These are phyloP conservation scores for Teleogryllus oceanicus DNA, from an alignment of 2,888 invertebrate genomes.

Conservation along the genomic window DNA sequence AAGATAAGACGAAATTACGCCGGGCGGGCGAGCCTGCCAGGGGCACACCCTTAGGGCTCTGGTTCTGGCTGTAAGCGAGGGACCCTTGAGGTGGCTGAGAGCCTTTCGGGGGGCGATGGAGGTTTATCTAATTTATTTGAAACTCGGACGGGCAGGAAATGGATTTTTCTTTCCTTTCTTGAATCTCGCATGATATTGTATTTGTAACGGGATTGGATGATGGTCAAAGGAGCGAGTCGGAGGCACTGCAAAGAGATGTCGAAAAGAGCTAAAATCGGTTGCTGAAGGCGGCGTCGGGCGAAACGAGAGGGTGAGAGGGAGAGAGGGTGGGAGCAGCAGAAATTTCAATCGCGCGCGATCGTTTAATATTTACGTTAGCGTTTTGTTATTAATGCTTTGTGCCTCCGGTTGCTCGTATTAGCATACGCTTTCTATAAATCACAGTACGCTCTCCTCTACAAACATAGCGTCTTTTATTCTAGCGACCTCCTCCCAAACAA, in stretches of 20 bases:
- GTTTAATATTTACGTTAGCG: no score
- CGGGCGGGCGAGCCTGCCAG: neutral
- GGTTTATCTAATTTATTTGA: conserved; percentile 10
- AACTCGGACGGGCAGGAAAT: neutral
- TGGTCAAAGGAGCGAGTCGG: neutral
- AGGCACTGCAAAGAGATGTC: neutral
- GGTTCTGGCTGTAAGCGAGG: neutral
- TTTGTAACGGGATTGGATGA: neutral
- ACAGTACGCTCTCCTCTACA: no score
- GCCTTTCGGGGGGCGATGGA: neutral
- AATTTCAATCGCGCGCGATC: no score
- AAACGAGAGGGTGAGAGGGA: no score
- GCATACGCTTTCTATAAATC: no score
- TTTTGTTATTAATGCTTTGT: no score
- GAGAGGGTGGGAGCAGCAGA: no score
- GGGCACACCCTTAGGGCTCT: neutral
- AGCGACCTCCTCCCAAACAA: no score
- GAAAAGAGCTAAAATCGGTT: no score
- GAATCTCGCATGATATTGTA: conserved; percentile 1
- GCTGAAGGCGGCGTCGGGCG: no score
- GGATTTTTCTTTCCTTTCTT: neutral
- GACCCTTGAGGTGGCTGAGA: conserved; percentile 1
- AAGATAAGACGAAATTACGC: conserved; percentile 7
- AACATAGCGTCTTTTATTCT: no score
- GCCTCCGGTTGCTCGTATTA: no score